Base-by-base conservation (phyloP, 2,797 vertebrate species). In the Furcifer pardalis region DNA sequence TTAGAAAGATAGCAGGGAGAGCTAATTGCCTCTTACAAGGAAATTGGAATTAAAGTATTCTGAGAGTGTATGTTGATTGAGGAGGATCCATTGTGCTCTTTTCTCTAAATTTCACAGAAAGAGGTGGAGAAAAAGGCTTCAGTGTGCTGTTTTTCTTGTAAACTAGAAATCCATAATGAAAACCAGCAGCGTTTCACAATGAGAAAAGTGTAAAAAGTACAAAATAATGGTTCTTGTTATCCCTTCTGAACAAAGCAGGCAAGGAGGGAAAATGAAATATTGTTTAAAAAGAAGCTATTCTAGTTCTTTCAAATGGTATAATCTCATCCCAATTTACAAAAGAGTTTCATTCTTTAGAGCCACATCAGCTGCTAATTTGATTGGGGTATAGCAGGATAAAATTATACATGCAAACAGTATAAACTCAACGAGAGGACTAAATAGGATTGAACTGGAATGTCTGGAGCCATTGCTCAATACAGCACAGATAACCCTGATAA, bases 291-390 rank as follows among this genome's bases (percentile, higher is more conserved):
- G 30, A 81, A 81, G 42, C 79, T 62, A 8, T 62, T 80, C 40
- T 71, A 25, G 56, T 44, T 52, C 42, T 19, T 25, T 82, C 40
- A 76, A 13, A 71, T 62, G 79, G 40, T 56, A 71, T 46, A 69
- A 84, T 69, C 79, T 71, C 56, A 49, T 40, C 56, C 66, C 73
- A 82, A 77, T 82, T 77, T 86, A 52, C 79, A 62, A 77, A 82
- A 81, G 32, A 25, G 42, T 71, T 82, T 35, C 42, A 59, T 59
- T 69, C n/a, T 74, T 63, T 63, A n/a, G 30, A 42, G 44, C 46
- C 21, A 56, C 21, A 15, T 52, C 21, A 27, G 12, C 49, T 86
- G 63, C 19, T 62, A 62, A 77, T 77, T 86, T 82, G 79, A 81
- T 49, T 77, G 25, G 52, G 75, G 66, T 44, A 60, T 40, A 59